Evolutionary conservation across 2,113 vertebrate species (phyloP), one percentile per base, ranked within the genome.

Genomic region (Malaclemys terrapin): DNA sequence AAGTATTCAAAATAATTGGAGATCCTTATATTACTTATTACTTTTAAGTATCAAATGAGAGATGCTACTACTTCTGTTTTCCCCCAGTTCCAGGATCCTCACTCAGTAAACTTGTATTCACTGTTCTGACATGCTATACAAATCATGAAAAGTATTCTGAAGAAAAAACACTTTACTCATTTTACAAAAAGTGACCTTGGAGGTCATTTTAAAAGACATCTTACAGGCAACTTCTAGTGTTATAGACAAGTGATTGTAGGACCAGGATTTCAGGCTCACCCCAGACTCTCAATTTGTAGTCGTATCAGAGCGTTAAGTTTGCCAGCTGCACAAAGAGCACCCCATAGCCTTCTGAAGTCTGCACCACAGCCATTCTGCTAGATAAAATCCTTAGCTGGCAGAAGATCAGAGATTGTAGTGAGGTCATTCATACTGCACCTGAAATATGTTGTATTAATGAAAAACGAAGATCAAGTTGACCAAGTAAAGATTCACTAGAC

Each of bases 1-100:
- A 45, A 5, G 45, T 0, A 3, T 47, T 10, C 0, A 1, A 5
- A 13, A 2, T 0, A 17, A 69, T n/a, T 2, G 8, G 24, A 10
- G 31, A 0, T 1, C 65, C 35, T 80, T 25, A 49, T 4, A 27
- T 25, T 3, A 16, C 25, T 65, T 35, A 65, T 31, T 59, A 38
- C 35, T 20, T n/a, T n/a, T 22, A 6, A 14, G 49, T 11, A 5
- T 5, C 7, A 6, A 4, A 69, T 38, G 17, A 8, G 8, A 53
- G 31, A 47, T 47, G 2, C 0, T 25, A 49, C 3, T 20, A 2
- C 89, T 6, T 50, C 3, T 1, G 4, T 53, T 22, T 19, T 27
- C 16, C 56, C 72, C 2, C 12, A 2, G 0, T 38, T 31, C n/a
- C 6, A 31, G 38, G 22, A 1, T 8, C 50, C 20, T 29, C 31